Evolutionary conservation across 2,797 vertebrate genomes (phyloP).

Genomic region (Thamnophis elegans): DNA sequence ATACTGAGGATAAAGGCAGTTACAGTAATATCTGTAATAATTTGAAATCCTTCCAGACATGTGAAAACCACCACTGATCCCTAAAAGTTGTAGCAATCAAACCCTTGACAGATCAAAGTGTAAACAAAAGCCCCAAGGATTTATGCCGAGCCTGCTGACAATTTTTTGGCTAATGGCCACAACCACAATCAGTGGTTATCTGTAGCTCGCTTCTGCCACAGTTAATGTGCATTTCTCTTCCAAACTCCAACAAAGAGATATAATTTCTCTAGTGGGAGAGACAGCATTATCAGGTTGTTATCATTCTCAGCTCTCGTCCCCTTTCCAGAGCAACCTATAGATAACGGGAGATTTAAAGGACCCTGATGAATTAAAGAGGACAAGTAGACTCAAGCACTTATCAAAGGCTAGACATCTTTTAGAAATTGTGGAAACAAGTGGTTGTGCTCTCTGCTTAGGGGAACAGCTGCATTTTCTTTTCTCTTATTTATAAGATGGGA

Average conservation of each 20-base stretch:
- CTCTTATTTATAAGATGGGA: conserved; percentile 34
- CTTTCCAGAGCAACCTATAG: conserved; percentile 27
- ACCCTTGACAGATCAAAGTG: conserved; percentile 44
- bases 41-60: not conserved
- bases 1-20: not conserved
- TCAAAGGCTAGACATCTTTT: conserved; percentile 7
- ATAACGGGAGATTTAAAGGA: conserved; percentile 39
- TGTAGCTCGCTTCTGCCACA: not conserved
- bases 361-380: conserved; percentile 48
- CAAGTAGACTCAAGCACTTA: conserved; percentile 46
- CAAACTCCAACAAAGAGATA: conserved; percentile 19
- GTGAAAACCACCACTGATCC: not conserved
- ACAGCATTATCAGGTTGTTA: conserved; percentile 39
- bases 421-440: conserved; percentile 34
- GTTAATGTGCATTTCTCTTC: conserved; percentile 41
- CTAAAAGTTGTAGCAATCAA: conserved; percentile 11
- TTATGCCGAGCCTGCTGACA: conserved; percentile 39
- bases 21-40: not conserved
- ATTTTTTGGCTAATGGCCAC: conserved; percentile 50
- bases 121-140: conserved; percentile 48
- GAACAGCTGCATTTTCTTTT: conserved; percentile 29
- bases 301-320: not conserved
- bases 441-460: conserved; percentile 23
- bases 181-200: conserved; percentile 17
- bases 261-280: conserved; percentile 32